Evolutionary conservation across 1,140 invertebrate species (phyloP).

Genomic region (Babylonia areolata): DNA sequence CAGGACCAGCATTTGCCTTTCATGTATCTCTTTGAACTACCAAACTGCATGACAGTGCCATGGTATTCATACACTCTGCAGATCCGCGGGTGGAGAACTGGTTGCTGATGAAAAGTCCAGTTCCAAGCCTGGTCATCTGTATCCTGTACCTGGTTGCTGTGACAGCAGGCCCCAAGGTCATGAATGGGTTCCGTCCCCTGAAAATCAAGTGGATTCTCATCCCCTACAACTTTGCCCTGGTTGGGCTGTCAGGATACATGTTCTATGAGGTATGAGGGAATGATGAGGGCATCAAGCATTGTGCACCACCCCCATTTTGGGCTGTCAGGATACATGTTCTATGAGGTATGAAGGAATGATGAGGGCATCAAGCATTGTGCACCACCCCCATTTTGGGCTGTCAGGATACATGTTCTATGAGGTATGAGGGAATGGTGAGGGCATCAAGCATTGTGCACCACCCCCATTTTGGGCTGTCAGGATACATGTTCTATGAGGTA

Average conservation of each 20-base stretch:
- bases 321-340: slow-evolving; percentile 90
- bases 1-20: no score
- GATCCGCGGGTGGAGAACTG: slow-evolving; percentile 85
- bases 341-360: slow-evolving; percentile 78
- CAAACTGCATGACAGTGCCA: no score
- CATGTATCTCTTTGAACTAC: no score
- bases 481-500: slow-evolving; percentile 88
- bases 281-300: no score
- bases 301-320: no score
- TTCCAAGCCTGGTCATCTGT: slow-evolving; percentile 86
- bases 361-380: no score
- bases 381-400: no score
- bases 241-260: slow-evolving; percentile 90
- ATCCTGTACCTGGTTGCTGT: slow-evolving; percentile 91
- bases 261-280: slow-evolving; percentile 81
- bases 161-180: slow-evolving; percentile 84
- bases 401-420: slow-evolving; percentile 90
- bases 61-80: slow-evolving; percentile 8
- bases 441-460: no score
- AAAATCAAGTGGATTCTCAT: slow-evolving; percentile 86
- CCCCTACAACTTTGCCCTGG: slow-evolving; percentile 90
- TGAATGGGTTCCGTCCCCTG: slow-evolving; percentile 87
- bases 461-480: slow-evolving; percentile 88
- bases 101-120: slow-evolving; percentile 90
- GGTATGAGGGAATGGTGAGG: slow-evolving; percentile 74